Percentiles rank a stretch among this genome's conserved stretches.
Conservation (phyloP, 1,140 invertebrate genomes). For the Aethina tumida region DNA sequence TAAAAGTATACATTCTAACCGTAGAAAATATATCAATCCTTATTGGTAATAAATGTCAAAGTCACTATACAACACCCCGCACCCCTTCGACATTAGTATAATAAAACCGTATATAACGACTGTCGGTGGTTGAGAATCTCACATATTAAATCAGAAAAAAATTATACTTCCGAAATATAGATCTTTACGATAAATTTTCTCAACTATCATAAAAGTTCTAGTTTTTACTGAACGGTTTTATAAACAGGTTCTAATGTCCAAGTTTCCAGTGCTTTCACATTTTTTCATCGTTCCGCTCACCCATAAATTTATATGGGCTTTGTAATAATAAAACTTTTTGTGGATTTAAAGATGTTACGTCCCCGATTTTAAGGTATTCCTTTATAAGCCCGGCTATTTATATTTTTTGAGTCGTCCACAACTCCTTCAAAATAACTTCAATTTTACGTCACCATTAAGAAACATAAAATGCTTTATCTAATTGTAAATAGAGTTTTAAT, state of each 20-base stretch:
- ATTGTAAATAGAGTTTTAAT: too few species aligned
- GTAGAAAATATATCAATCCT: slow-evolving; percentile 17
- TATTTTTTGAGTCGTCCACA: too few species aligned
- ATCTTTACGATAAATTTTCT: slow-evolving; percentile 16
- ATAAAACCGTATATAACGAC: slow-evolving; percentile 20
- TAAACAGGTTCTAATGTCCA: slow-evolving; percentile 12
- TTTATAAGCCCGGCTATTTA: too few species aligned
- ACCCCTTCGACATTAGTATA: slow-evolving; percentile 19
- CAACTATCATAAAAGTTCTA: slow-evolving; percentile 17
- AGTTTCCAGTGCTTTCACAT: too few species aligned
- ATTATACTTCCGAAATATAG: slow-evolving; percentile 12
- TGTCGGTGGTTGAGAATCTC: slow-evolving; percentile 11
- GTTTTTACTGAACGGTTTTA: slow-evolving; percentile 8
- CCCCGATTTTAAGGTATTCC: too few species aligned
- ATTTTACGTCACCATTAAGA: too few species aligned
- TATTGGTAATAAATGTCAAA: slow-evolving; percentile 22
- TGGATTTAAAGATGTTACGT: too few species aligned
- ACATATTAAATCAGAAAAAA: slow-evolving; percentile 10
- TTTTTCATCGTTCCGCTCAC: too few species aligned
- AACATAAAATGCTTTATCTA: too few species aligned
- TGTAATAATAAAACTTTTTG: too few species aligned
- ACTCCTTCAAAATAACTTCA: too few species aligned
- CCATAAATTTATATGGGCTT: too few species aligned
- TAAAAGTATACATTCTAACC: slow-evolving; percentile 8
- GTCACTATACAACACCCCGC: slow-evolving; percentile 14